Base-by-base conservation (phyloP, 2,113 vertebrate species). In the Thalassarche chlororhynchos region DNA sequence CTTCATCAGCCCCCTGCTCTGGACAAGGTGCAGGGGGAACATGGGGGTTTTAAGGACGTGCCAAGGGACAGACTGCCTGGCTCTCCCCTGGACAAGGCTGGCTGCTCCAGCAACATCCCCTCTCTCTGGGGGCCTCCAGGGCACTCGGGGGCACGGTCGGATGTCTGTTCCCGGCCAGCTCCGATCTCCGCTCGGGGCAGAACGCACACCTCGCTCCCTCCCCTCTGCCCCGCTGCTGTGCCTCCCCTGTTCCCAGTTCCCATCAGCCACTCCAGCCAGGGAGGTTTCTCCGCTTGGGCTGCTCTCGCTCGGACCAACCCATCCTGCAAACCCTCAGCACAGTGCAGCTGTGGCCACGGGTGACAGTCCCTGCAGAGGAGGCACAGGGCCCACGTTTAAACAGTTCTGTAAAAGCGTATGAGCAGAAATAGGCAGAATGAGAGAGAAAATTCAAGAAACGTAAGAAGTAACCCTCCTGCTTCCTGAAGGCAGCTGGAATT, bases 91-190 rank as follows among this genome's bases (percentile, higher is more conserved):
- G 44, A 51, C 58, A 66, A 29, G 32, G 18, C n/a, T 44, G 36
- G 19, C 15, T 32, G 55, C 28, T 51, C 62, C 24, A 15, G 55
- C 32, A 26, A 15, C 1, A 1, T 46, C 32, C 25, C 36, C 14
- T 29, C 5, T 32, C 47, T 54, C 29, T 3, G 2, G 36, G 17
- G 57, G 20, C 18, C 29, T 64, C 36, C 38, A 28, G 24, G 31
- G 24, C 38, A 20, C 8, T 9, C 0, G 0, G 23, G 11, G 23
- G 9, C 36, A 51, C 0, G 3, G 51, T 14, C 0, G 2, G 60
- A 23, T 8, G 29, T 8, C 54, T 1, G 4, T 9, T 47, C 19
- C n/a, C 1, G 3, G 32, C 15, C 60, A 57, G 34, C 34, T 38
- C 46, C 1, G 2, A 72, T 31, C 31, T 17, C 31, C 1, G 7